Percentiles rank a stretch among this genome's conserved stretches.
Conservation (phyloP, 1,140 invertebrate genomes). For the Portunus trituberculatus region DNA sequence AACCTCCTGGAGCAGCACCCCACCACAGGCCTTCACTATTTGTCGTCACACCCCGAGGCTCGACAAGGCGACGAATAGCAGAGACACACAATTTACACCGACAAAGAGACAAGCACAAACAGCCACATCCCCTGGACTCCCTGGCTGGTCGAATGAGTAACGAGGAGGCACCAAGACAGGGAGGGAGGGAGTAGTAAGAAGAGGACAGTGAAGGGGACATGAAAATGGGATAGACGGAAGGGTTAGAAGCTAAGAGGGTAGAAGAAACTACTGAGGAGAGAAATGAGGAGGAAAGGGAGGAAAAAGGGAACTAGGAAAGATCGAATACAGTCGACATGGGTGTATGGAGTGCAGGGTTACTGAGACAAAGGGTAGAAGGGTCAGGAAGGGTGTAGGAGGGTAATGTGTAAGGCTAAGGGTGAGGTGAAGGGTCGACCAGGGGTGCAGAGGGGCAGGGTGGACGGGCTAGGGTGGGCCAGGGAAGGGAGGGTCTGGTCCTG, state of each 20-base stretch:
- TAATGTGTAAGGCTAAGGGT: neutral
- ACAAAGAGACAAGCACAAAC: slow-evolving; percentile 12
- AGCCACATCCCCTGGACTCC: neutral
- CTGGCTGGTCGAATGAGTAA: neutral
- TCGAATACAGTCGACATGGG: neutral
- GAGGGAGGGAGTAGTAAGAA: neutral
- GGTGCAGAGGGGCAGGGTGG: neutral
- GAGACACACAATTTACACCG: neutral
- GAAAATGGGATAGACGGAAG: neutral
- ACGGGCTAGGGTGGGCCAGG: neutral
- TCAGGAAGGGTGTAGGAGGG: neutral
- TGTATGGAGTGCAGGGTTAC: neutral
- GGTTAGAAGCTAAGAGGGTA: slow-evolving; percentile 7
- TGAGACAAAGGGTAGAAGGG: neutral
- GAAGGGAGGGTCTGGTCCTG: neutral
- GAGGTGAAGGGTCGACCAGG: neutral
- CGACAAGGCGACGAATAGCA: slow-evolving; percentile 1
- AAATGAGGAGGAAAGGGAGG: neutral
- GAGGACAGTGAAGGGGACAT: neutral
- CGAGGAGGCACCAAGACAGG: neutral
- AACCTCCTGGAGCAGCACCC: too few relatives aligned
- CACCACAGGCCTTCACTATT: neutral
- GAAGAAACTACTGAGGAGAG: neutral
- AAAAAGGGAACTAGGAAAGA: neutral
- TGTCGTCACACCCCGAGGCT: neutral